These are phyloP conservation scores for Uropetala carovei DNA, from an alignment of 2,888 invertebrate genomes.

Conservation along the genomic window DNA sequence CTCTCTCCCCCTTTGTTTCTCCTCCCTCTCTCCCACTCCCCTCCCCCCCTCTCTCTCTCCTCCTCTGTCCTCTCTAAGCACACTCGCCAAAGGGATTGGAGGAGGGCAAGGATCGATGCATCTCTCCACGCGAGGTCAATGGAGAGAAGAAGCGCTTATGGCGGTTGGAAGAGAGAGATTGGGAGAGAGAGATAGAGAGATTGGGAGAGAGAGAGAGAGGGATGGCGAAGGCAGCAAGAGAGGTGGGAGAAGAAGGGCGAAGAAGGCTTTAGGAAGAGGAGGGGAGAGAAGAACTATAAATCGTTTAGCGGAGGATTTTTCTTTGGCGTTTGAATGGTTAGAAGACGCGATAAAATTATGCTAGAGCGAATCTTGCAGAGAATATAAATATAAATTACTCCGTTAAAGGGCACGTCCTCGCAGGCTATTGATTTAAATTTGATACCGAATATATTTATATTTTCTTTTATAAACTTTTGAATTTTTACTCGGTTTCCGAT, in stretches of 20 bases:
- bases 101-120: slow-evolving; percentile 67
- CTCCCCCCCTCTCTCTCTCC: neutral
- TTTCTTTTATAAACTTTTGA: too few species aligned
- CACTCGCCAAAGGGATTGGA: slow-evolving; percentile 17
- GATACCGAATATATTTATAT: too few species aligned
- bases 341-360: neutral
- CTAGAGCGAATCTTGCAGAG: neutral
- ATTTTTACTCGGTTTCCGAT: too few species aligned
- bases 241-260: neutral
- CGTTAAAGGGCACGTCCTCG: too few species aligned
- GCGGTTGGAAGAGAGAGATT: slow-evolving; percentile 67
- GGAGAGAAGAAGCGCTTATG: slow-evolving; percentile 68
- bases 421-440: too few species aligned
- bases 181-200: neutral
- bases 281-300: neutral
- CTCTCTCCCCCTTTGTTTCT: neutral
- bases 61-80: neutral
- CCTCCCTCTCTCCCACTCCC: neutral
- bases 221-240: neutral
- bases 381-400: too few species aligned
- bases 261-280: neutral
- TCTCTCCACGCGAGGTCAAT: slow-evolving; percentile 67
- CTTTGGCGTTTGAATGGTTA: neutral
- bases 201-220: neutral
- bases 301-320: neutral